Conservation (phyloP, 92 coral and sea anemone genomes). For the Phymanthus crucifer region DNA sequence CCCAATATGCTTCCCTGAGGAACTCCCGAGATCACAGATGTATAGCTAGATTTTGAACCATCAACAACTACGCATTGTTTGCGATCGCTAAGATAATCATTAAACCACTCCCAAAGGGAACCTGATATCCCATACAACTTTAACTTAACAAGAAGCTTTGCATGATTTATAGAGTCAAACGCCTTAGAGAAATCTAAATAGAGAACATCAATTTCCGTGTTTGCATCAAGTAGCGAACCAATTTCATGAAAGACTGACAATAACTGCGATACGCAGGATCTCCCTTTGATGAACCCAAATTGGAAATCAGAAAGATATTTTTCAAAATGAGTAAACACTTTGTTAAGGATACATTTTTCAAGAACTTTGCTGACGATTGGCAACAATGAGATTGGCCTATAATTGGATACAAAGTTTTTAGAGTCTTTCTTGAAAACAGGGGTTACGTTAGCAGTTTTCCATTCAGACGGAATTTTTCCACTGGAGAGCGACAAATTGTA, state of each 20-base stretch:
- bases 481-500: background rate
- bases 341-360: no score
- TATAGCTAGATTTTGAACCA: background rate
- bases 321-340: no score
- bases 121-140: background rate
- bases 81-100: background rate
- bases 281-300: no score
- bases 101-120: background rate
- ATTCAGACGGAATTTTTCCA: no score
- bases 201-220: background rate
- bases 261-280: constrained; percentile 11
- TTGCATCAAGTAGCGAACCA: background rate
- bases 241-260: constrained; percentile 15
- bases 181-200: background rate
- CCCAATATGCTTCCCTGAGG: background rate
- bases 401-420: no score
- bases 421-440: no score
- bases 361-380: no score
- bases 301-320: no score
- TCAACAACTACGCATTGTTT: constrained; percentile 3
- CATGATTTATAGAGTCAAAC: no score
- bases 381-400: no score
- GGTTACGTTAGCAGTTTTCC: no score
- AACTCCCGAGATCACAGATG: background rate
- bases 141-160: background rate